Percentiles rank a stretch among this genome's conserved stretches.
Evolutionary conservation across 2,113 vertebrate species (phyloP).

Genomic region (Hemichromis elongatus): DNA sequence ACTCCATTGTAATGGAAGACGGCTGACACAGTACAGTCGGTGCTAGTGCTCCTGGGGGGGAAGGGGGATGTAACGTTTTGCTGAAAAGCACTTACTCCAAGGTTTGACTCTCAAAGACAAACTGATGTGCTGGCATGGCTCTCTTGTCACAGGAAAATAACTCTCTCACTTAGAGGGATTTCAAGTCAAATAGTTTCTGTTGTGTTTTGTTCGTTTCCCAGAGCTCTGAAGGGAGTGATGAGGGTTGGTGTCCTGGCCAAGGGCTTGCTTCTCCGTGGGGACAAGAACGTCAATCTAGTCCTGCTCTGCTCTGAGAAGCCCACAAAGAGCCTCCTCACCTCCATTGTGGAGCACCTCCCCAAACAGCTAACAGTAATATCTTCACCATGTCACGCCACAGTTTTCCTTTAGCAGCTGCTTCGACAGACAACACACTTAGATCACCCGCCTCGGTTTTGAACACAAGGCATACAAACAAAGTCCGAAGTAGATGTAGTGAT

Average conservation of each 20-base stretch:
- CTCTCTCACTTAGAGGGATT: accelerated
- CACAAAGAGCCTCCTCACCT: constrained; percentile 80
- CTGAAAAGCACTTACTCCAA: background rate
- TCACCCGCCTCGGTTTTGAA: background rate
- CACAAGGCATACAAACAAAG: background rate
- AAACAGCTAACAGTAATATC: constrained; percentile 89
- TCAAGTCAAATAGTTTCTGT: background rate
- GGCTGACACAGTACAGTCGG: background rate
- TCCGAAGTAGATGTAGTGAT: background rate
- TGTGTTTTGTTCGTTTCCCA: constrained; percentile 18
- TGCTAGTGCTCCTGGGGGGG: background rate
- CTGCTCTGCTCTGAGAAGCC: constrained; percentile 94
- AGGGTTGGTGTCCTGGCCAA: constrained; percentile 96
- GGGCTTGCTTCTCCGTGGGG: constrained; percentile 91
- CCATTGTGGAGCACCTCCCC: constrained; percentile 92
- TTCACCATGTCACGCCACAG: background rate
- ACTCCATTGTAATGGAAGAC: background rate
- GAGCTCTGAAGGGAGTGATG: constrained; percentile 95
- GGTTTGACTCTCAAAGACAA: background rate
- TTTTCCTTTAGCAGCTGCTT: background rate
- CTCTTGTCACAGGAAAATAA: too few species aligned
- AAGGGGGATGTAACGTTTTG: background rate
- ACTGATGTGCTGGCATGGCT: accelerated
- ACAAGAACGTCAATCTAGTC: constrained; percentile 92
- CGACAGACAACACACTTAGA: background rate